A percentile compares a stretch with the other conserved stretches of the same genome.
These are phyloP conservation scores for Psephotus haematonotus DNA, from an alignment of 2,113 vertebrate genomes.

Conservation along the genomic window DNA sequence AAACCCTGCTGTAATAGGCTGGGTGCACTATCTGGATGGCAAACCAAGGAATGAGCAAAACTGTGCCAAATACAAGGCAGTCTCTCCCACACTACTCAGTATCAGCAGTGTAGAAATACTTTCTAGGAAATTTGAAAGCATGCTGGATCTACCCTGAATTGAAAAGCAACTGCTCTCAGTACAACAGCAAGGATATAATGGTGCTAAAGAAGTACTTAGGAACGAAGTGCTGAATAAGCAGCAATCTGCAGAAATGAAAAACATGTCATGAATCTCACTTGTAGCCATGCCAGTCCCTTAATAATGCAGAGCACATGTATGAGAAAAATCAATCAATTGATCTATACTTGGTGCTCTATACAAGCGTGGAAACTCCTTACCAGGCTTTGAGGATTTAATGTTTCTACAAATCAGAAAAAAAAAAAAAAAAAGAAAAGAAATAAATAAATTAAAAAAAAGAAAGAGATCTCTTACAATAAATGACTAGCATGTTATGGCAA, in stretches of 20 bases:
- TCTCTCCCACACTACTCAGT: neutral
- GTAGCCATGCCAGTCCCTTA: neutral
- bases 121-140: neutral
- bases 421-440: neutral
- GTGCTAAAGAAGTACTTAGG: neutral
- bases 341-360: neutral
- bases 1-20: neutral
- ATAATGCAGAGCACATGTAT: neutral
- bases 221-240: neutral
- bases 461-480: neutral
- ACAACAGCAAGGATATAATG: neutral
- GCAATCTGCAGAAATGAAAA: neutral
- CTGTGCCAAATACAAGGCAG: neutral
- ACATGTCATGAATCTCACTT: neutral
- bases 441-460: neutral
- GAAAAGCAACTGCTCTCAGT: neutral
- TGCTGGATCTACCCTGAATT: neutral
- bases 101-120: neutral
- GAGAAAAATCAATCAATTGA: neutral
- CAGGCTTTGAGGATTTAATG: neutral
- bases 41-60: neutral
- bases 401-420: neutral
- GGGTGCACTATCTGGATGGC: neutral
- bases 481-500: neutral
- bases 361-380: neutral